phyloP scores from a whole-genome alignment of 2,113 vertebrate genomes.

The Phaethon lepturus region DNA sequence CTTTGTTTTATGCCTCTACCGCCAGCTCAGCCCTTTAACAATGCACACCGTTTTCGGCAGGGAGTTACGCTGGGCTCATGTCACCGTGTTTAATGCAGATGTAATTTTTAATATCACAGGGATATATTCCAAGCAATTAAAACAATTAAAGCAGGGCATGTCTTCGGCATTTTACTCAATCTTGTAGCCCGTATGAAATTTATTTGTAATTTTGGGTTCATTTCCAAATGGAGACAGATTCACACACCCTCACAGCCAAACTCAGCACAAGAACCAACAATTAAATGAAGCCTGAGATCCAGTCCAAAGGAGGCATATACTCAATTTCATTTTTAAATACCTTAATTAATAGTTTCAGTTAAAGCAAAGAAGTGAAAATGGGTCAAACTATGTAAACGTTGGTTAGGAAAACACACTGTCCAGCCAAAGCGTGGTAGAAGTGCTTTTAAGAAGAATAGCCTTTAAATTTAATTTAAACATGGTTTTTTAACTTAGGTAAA shows the following conservation, averaged over 20 bases:
- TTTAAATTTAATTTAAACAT: constrained; percentile 55
- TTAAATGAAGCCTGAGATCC: constrained; percentile 58
- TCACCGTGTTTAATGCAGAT: neutral
- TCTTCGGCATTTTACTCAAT: neutral
- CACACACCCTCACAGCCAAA: constrained; percentile 57
- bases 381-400: constrained; percentile 67
- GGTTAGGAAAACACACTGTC: constrained; percentile 60
- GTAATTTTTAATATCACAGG: constrained; percentile 8
- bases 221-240: constrained; percentile 54
- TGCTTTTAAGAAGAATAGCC: constrained; percentile 25
- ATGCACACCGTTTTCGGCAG: neutral
- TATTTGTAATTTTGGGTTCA: constrained; percentile 44
- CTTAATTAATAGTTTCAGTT: constrained; percentile 69
- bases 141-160: constrained; percentile 32
- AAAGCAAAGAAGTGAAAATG: constrained; percentile 58
- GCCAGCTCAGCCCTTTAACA: neutral
- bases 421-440: constrained; percentile 40
- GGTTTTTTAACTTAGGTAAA: constrained; percentile 7
- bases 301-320: constrained; percentile 48
- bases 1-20: neutral
- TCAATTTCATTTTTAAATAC: constrained; percentile 64
- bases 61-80: neutral
- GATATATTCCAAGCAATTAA: constrained; percentile 48
- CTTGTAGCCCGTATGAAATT: neutral
- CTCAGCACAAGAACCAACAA: constrained; percentile 38